These are phyloP conservation scores for Fregetta grallaria DNA, from an alignment of 2,113 vertebrate species.

Conservation along the genomic window DNA sequence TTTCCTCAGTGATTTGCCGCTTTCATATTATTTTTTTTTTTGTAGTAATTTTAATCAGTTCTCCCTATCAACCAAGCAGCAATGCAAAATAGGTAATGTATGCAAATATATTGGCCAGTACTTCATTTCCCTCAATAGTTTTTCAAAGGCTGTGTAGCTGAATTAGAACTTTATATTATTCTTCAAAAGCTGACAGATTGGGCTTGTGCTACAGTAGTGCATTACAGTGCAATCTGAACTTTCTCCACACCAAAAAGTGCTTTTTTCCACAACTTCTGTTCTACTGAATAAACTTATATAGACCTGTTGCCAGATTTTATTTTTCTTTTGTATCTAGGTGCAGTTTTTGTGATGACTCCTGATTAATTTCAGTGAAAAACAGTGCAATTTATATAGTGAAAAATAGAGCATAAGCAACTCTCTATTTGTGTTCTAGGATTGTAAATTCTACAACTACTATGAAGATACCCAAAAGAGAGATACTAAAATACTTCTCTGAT, in stretches of 20 bases:
- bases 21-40: background rate
- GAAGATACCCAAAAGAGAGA: background rate
- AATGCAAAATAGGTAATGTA: background rate
- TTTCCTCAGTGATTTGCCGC: background rate
- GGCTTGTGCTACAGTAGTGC: background rate
- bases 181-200: background rate
- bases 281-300: background rate
- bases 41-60: background rate
- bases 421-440: background rate
- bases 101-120: background rate
- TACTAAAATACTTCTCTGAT: background rate
- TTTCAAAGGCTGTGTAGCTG: background rate
- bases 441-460: background rate
- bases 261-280: background rate
- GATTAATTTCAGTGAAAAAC: background rate
- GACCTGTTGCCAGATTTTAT: background rate
- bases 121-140: background rate
- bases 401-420: background rate
- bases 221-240: background rate
- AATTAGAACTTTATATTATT: background rate
- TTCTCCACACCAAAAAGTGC: background rate
- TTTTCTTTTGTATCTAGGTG: background rate
- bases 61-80: background rate
- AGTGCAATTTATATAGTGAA: background rate
- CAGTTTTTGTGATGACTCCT: background rate